Evolutionary conservation across 2,888 invertebrate species (phyloP), one percentile per base, ranked within the genome.

Genomic region (Drosophila merina): DNA sequence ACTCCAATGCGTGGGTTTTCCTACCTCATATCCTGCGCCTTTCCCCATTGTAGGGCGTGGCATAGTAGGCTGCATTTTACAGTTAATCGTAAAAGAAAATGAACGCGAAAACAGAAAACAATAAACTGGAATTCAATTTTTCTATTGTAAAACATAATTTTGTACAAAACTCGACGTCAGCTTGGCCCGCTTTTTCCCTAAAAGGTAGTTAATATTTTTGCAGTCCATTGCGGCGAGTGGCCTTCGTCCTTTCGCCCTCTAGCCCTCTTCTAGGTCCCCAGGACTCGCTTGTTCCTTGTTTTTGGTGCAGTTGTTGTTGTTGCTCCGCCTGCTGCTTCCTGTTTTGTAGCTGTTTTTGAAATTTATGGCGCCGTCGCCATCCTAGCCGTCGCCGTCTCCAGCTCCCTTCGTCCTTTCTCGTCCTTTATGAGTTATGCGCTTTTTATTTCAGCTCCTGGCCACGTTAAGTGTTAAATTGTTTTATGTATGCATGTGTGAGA

Each of bases 41-140:
- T 20, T 2, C 20, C 20, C 20, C 20, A 20, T 20, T 1, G 20
- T 20, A 1, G 38, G 47, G 12, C 20, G 36, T 40, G 49, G 28
- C 42, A 55, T 60, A 64, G 68, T 69, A 63, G 66, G 66, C 79
- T 79, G 79, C 83, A 82, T 73, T 82, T 82, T 75, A 84, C 76
- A 76, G 84, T 84, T 84, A 84, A 84, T 84, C 79, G 79, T 81
- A 84, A 83, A 80, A 74, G 62, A 70, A 79, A 82, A 79, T 7
- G 77, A 6, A 28, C 71, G 71, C 57, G 74, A 79, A 47, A 25
- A 25, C 38, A 42, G 49, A 80, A 80, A 80, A 80, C 80, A 83
- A 83, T 79, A 80, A 80, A 80, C 76, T 75, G 75, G 72, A 89
- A 89, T 89, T 89, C 87, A 89, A 89, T 89, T 89, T 89, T 88